Evolutionary conservation across 2,888 invertebrate species (phyloP), one percentile per base, ranked within the genome.

Genomic region (Xestia rhomboidea): DNA sequence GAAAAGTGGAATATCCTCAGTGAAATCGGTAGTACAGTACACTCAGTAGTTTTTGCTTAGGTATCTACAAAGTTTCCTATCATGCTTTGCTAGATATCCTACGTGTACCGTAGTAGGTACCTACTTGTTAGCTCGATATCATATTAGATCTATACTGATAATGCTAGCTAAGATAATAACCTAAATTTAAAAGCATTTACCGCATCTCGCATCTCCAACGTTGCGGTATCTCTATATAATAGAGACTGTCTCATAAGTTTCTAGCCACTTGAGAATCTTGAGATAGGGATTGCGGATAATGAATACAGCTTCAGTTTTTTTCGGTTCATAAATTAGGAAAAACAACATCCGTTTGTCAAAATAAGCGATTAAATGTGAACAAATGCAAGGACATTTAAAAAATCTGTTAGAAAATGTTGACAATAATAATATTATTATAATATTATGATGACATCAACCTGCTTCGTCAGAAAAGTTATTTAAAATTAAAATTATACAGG

Each of bases 231-330:
- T 62, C 13, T 51, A 24, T 30, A 5, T 74, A 27, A 21, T 34
- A 24, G 13, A 84, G 44, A 30, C 63, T 63, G n/a, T 66, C 62
- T 27, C 21, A 2, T 27, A 44, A 70, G 30, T 63, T 34, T 68
- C 30, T 27, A n/a, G n/a, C 69, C 70, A 83, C 83, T 83, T 83
- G 87, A 86, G 41, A n/a, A 68, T 78, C 83, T 83, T 83, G 87
- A 86, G 41, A n/a, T 41, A n/a, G 18, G 10, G n/a, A 4, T n/a
- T 27, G 41, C 15, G 41, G 64, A 69, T 60, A 72, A 54, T 60
- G 34, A 41, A 63, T 34, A 7, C 57, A 68, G 18, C 69, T 60
- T n/a, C 7, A 51, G n/a, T 24, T 82, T 54, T 79, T 82, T 76
- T 49, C 1, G 0, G 15, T 0, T 30, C 54, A n/a, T 51, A 62